These are phyloP conservation scores for Tenodera sinensis DNA, from an alignment of 2,888 invertebrate species.

Conservation along the genomic window DNA sequence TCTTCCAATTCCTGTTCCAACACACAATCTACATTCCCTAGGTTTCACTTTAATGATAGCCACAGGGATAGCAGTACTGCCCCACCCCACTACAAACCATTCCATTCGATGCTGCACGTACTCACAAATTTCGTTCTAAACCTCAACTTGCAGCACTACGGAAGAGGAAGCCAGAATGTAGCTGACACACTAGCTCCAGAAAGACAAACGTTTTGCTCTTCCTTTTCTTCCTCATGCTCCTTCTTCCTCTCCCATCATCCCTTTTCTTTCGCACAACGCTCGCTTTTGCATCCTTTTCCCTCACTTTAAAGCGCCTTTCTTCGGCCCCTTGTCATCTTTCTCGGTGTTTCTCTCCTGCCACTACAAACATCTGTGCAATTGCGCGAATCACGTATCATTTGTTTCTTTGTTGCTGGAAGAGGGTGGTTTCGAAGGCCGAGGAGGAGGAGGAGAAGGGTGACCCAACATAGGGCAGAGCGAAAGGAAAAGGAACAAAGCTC, in stretches of 20 bases:
- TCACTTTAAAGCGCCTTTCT: neutral
- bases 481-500: neutral
- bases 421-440: neutral
- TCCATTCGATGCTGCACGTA: conserved; percentile 16
- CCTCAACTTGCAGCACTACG: conserved; percentile 25
- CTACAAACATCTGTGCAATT: conserved; percentile 17
- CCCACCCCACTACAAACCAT: conserved; percentile 11
- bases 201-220: conserved; percentile 28
- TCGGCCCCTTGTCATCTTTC: neutral
- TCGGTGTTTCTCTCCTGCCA: neutral
- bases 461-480: neutral
- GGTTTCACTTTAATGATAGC: conserved; percentile 30
- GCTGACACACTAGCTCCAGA: conserved; percentile 1
- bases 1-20: neutral
- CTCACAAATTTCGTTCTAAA: conserved; percentile 29
- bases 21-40: conserved; percentile 20
- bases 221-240: neutral
- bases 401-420: conserved; percentile 9
- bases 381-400: conserved; percentile 8
- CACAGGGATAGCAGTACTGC: neutral
- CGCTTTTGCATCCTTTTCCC: neutral
- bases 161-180: conserved; percentile 8
- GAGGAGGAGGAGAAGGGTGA: neutral
- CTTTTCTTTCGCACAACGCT: neutral
- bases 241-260: neutral